Percentiles rank a stretch among this genome's conserved stretches.
These are phyloP conservation scores for Drosophila rellima DNA, from an alignment of 2,888 invertebrate genomes.

Conservation along the genomic window DNA sequence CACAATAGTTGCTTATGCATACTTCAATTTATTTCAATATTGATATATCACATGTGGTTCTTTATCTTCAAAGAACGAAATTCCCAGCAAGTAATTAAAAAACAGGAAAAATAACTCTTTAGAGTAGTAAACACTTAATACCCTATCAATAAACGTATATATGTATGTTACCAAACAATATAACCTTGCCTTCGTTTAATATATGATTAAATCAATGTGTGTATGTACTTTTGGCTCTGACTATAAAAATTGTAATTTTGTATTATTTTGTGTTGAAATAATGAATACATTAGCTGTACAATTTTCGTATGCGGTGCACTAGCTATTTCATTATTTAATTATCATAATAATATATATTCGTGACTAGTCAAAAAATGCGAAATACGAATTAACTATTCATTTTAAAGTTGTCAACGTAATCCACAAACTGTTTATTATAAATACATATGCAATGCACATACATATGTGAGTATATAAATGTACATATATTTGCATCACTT, in stretches of 20 bases:
- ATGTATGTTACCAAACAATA: neutral
- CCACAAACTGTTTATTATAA: neutral
- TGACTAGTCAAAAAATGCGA: constrained; percentile 31
- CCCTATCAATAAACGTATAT: neutral
- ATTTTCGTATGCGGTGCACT: neutral
- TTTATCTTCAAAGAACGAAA: constrained; percentile 1
- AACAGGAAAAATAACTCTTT: neutral
- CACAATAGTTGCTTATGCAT: neutral
- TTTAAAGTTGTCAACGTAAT: neutral
- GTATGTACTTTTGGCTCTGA: neutral
- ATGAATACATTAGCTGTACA: neutral
- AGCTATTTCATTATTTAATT: neutral
- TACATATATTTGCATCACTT: neutral
- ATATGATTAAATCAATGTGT: neutral
- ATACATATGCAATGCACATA: neutral
- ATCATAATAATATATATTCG: constrained; percentile 23
- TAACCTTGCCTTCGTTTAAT: neutral
- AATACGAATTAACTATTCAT: neutral
- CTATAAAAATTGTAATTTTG: neutral
- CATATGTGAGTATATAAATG: neutral
- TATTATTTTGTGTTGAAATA: neutral
- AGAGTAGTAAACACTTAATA: neutral
- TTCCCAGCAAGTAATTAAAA: constrained; percentile 10
- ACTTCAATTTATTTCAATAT: neutral
- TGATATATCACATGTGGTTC: neutral